Base-by-base conservation (phyloP, 1,140 invertebrate genomes). In the Atta cephalotes region DNA sequence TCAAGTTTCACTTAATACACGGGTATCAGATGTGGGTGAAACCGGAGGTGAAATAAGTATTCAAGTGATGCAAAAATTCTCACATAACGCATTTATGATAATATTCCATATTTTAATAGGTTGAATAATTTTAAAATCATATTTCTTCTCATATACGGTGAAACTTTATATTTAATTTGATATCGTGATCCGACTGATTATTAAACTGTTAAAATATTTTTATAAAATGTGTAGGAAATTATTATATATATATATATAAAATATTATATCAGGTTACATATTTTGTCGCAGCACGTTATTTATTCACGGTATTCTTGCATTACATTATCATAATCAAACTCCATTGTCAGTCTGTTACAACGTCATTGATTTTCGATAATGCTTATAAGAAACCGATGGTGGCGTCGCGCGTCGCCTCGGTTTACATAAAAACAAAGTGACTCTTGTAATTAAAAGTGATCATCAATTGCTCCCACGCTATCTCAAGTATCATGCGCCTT, bases 401-500 rank as follows among this genome's bases (percentile, higher is more conserved):
- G 49, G 16, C 25, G 56, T 35, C 31, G 31, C 31, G 31, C 31
- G 31, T 35, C 31, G 31, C 31, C 6, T 60, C 39, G 56, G 21
- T 45, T 60, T 45, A 60, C 39, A 12, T 45, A 35, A 74, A 60
- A 74, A 49, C 39, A 76, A 49, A 56, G 45, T 28, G 28, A n/a
- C 53, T 58, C 5, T 28, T 56, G 65, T 71, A 53, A 81, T 81
- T 71, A 71, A 71, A 81, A 71, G 53, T 25, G 80, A 84, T 84
- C 56, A 74, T 62, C 56, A 18, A 35, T 62, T 82, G 71, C 56
- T 62, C 25, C 66, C 68, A 60, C 39, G 53, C 39, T 51, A 62
- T 49, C 28, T 74, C 39, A 51, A 71, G 66, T 81, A 81, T 81
- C 79, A 81, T 39, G 35, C 70, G 25, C 56, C 56, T 71, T 87